Base-by-base conservation (phyloP, 1,140 invertebrate species). In the Heterodera schachtii region DNA sequence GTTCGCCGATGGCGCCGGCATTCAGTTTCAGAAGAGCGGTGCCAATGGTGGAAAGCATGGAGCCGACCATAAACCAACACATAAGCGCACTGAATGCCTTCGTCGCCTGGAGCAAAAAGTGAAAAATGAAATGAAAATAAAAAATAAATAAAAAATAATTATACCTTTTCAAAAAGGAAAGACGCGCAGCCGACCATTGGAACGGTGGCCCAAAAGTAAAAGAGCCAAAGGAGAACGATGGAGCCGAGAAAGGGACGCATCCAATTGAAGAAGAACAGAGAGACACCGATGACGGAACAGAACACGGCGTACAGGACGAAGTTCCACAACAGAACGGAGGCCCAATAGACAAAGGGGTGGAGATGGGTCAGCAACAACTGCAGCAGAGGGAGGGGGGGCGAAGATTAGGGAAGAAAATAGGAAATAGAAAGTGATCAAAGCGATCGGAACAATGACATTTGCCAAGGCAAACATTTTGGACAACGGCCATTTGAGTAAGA, bases 251-350 rank as follows among this genome's bases (percentile, higher is more conserved):
- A 78, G 16, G 11, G 19, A 44, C 60, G 78, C 69, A 86, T 80
- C 86, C 86, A 86, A 3, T 74, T 80, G 75, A 80, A 87, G 9
- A 70, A 52, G 2, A 87, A n/a, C 44, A 87, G 57, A n/a, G 84
- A 73, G 9, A 75, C 9, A 1, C 74, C 44, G 5, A 86, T 47
- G 11, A 86, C 6, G 6, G 19, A 43, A 67, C 86, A 86, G 47
- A 85, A 86, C 49, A 81, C 21, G 21, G 60, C 11, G 69, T 87
- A 86, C 16, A 87, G 57, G 9, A 79, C 19, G 13, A 85, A 43
- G 73, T 84, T 66, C 86, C 85, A 86, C 9, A 86, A 2, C 16
- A 79, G 13, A 16, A 84, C 79, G 57, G 86, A 57, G 49, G 87
- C 43, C 85, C 85, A 86, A 78, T 86, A 86, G 19, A 79, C 81